Percentiles rank a stretch among this genome's conserved stretches.
These are phyloP conservation scores for Onychorhynchus coronatus DNA, from an alignment of 2,113 vertebrate genomes.

Conservation along the genomic window DNA sequence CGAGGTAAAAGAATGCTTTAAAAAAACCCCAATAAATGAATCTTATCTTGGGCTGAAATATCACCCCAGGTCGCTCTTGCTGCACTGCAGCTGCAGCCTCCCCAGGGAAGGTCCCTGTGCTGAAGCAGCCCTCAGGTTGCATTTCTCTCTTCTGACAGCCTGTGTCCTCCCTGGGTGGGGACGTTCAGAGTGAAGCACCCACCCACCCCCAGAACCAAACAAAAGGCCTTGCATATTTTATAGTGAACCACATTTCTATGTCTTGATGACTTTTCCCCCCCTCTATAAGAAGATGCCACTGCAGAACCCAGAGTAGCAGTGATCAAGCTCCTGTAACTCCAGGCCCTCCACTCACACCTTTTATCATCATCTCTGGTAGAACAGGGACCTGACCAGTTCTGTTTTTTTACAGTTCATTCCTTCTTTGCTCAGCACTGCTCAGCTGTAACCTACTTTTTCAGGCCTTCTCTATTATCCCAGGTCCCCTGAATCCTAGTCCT, in stretches of 20 bases:
- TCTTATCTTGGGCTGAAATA: background rate
- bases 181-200: background rate
- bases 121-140: background rate
- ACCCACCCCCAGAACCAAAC: background rate
- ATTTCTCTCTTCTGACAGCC: background rate
- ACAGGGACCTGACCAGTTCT: background rate
- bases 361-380: background rate
- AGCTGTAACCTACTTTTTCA: background rate
- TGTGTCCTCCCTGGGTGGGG: background rate
- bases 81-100: background rate
- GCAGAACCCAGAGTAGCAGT: background rate
- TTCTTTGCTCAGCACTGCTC: background rate
- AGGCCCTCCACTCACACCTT: background rate
- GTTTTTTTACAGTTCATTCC: background rate
- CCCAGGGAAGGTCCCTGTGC: background rate
- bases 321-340: background rate
- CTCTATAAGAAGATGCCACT: background rate
- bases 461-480: background rate
- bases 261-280: rapidly evolving
- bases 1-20: background rate
- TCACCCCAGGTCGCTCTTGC: background rate
- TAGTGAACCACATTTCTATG: background rate
- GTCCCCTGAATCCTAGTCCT: background rate
- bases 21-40: background rate
- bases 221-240: background rate